Evolutionary conservation across 2,797 vertebrate genomes (phyloP), one percentile per base, ranked within the genome.

Genomic region (Rhynchotus rufescens): DNA sequence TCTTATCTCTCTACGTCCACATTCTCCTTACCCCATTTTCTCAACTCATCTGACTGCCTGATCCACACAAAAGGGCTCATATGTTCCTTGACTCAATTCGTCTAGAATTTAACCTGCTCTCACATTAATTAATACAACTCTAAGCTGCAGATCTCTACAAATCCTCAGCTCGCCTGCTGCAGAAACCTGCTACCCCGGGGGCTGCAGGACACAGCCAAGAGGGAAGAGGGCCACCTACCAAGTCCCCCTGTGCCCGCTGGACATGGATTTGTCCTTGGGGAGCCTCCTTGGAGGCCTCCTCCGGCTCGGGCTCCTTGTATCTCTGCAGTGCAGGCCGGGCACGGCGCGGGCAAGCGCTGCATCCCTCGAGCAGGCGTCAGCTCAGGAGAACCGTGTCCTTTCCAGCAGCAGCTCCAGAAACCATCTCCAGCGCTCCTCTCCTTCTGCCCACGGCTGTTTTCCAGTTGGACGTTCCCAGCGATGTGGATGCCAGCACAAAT

Each of bases 401-500:
- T 30, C 20, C 28, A 26, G 51, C 89, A 86, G 91, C 36, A 51
- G 36, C 88, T 95, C 88, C 52, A 68, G 77, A 90, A 80, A 51
- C 12, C 38, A 28, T 84, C 78, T 90, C 84, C 91, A 86, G 20
- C 7, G 5, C 14, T 71, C 52, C 40, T 85, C 76, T 94, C 71
- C 52, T 71, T 54, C 67, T 44, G 69, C 76, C 56, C 44, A 45
- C 52, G 66, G 60, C 47, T 86, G 65, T 30, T 74, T 73, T 54
- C 59, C 4, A 83, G 81, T 81, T 85, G 78, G 88, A 86, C 77
- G 83, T 92, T 61, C 68, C 84, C 72, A 77, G 82, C 68, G 72
- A 86, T 76, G 75, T 85, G 80, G 26, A 89, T 74, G 69, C 93
- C 85, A 94, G 93, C 73, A 93, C 51, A 96, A 96, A 93, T 84